These are phyloP conservation scores for Pteropus alecto DNA, from an alignment of 2,113 vertebrate species.

Conservation along the genomic window DNA sequence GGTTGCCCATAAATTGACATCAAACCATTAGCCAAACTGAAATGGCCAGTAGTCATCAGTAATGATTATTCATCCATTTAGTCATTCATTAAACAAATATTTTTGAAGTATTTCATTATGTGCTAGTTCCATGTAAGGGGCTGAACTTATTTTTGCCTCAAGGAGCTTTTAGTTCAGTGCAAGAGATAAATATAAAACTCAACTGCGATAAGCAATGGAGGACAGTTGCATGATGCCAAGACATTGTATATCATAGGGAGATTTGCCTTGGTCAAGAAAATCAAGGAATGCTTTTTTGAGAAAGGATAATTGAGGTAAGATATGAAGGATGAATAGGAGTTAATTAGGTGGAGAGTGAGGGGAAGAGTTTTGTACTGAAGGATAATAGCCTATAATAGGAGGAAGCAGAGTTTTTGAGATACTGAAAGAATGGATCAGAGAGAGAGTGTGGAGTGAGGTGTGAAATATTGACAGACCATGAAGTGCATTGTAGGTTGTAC, in stretches of 20 bases:
- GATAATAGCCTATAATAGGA: background rate
- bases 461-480: background rate
- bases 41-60: background rate
- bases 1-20: background rate
- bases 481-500: background rate
- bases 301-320: background rate
- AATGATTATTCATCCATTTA: background rate
- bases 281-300: background rate
- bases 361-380: background rate
- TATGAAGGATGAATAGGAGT: background rate
- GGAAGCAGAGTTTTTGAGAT: background rate
- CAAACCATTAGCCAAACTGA: background rate
- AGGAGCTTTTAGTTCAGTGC: background rate
- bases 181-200: background rate
- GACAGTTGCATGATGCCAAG: background rate
- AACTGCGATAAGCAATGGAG: background rate
- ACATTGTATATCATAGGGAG: background rate
- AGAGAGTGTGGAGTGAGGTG: background rate
- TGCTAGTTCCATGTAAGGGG: background rate
- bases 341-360: background rate
- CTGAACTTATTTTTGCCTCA: background rate
- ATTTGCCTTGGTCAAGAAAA: background rate
- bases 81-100: background rate
- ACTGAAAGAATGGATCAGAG: background rate
- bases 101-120: constrained; percentile 8